phyloP scores from a whole-genome alignment of 2,888 invertebrate species.

The Apamea crenata region DNA sequence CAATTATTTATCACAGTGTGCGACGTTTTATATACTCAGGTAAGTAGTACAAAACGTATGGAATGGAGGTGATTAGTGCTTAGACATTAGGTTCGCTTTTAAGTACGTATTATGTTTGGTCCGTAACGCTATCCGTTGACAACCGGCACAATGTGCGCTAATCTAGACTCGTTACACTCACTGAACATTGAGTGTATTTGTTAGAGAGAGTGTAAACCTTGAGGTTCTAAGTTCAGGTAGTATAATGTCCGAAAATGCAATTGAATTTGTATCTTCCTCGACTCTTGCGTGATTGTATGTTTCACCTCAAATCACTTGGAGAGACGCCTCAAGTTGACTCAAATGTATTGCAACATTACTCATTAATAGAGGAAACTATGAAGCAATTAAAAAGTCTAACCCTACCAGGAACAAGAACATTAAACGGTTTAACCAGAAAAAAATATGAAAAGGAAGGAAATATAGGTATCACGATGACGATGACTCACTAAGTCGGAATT shows the following conservation, averaged over 20 bases:
- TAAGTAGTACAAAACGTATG: neutral
- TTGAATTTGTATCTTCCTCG: neutral
- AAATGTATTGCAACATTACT: neutral
- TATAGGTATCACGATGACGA: neutral
- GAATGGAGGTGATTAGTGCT: conserved; percentile 14
- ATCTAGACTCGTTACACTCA: conserved; percentile 12
- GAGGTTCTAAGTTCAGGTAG: neutral
- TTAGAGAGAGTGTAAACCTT: neutral
- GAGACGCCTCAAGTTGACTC: neutral
- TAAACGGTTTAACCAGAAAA: conserved; percentile 16
- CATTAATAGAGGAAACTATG: neutral
- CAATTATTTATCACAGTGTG: neutral
- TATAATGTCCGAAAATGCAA: neutral
- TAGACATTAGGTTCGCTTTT: conserved; percentile 13
- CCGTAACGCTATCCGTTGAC: neutral
- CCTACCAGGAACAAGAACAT: neutral
- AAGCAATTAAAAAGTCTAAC: neutral
- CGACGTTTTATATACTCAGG: neutral
- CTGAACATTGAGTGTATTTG: neutral
- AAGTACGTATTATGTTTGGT: conserved; percentile 12
- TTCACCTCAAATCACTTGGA: neutral
- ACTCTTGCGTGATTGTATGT: neutral
- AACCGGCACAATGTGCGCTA: conserved; percentile 1
- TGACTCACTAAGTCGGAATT: conserved; percentile 27
- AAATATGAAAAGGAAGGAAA: conserved; percentile 25